Evolutionary conservation across 2,113 vertebrate genomes (phyloP).

Genomic region (Heterotilapia buettikoferi): DNA sequence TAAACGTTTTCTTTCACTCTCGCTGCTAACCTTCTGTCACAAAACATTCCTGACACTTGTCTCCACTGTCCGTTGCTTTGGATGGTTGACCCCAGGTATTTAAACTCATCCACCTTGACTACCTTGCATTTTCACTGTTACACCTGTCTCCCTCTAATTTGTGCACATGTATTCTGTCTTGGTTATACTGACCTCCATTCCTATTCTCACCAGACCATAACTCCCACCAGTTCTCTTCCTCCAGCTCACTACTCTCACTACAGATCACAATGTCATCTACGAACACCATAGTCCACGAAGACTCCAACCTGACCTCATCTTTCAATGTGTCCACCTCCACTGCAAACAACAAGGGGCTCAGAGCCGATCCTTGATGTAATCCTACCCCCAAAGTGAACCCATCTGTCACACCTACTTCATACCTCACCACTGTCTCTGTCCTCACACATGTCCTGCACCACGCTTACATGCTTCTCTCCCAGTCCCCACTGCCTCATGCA

Average conservation of each 20-base stretch:
- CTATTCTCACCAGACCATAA: not conserved
- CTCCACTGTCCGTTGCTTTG: accelerated
- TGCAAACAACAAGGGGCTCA: not conserved
- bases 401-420: not conserved
- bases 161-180: not conserved
- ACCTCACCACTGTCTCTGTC: not conserved
- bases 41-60: not conserved
- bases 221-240: not conserved
- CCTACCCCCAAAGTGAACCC: not conserved
- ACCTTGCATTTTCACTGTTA: not conserved
- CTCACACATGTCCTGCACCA: not conserved
- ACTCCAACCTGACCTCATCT: not conserved
- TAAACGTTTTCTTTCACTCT: not conserved
- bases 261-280: not conserved
- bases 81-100: not conserved
- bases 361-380: not conserved
- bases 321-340: accelerated
- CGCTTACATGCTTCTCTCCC: not conserved
- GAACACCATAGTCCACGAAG: not conserved
- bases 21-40: not conserved
- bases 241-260: not conserved
- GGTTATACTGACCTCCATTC: not conserved
- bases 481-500: not conserved
- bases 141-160: not conserved
- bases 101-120: not conserved